phyloP scores from a whole-genome alignment of 1,140 invertebrate species.

The Drosophila arizonae region DNA sequence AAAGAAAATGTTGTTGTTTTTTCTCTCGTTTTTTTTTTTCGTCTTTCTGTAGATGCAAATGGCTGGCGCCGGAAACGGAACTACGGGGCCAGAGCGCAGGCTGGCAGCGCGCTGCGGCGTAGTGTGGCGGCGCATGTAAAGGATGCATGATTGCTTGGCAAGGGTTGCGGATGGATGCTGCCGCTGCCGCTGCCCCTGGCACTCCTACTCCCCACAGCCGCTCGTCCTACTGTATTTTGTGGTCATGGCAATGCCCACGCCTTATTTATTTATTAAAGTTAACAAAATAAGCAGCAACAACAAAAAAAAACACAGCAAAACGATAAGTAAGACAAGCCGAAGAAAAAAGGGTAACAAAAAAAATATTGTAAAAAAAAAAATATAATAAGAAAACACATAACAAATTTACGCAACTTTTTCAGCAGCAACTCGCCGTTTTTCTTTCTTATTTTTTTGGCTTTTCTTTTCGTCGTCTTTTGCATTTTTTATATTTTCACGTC shows the following conservation, averaged over 20 bases:
- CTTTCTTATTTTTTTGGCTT: slow-evolving; percentile 19
- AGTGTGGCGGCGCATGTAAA: slow-evolving; percentile 44
- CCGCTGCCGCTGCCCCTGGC: slow-evolving; percentile 17
- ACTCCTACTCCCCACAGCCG: slow-evolving; percentile 18
- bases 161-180: slow-evolving; percentile 17
- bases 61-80: slow-evolving; percentile 78
- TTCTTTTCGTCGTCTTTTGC: slow-evolving; percentile 5
- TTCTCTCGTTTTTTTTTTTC: too few relatives aligned
- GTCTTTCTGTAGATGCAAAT: slow-evolving; percentile 69
- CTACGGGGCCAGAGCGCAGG: slow-evolving; percentile 40
- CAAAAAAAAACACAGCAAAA: slow-evolving; percentile 19
- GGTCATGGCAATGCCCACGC: slow-evolving; percentile 54
- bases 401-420: slow-evolving; percentile 78
- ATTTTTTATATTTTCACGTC: not conserved
- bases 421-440: slow-evolving; percentile 47
- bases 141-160: slow-evolving; percentile 74
- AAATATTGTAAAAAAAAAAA: slow-evolving; percentile 29
- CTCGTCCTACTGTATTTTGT: slow-evolving; percentile 39
- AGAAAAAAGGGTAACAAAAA: slow-evolving; percentile 45
- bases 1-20: slow-evolving; percentile 45
- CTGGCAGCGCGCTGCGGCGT: not conserved
- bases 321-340: slow-evolving; percentile 14
- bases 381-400: slow-evolving; percentile 62
- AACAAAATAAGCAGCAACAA: slow-evolving; percentile 40
- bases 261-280: slow-evolving; percentile 78